Evolutionary conservation across 2,888 invertebrate genomes (phyloP).

Genomic region (Spodoptera picta): DNA sequence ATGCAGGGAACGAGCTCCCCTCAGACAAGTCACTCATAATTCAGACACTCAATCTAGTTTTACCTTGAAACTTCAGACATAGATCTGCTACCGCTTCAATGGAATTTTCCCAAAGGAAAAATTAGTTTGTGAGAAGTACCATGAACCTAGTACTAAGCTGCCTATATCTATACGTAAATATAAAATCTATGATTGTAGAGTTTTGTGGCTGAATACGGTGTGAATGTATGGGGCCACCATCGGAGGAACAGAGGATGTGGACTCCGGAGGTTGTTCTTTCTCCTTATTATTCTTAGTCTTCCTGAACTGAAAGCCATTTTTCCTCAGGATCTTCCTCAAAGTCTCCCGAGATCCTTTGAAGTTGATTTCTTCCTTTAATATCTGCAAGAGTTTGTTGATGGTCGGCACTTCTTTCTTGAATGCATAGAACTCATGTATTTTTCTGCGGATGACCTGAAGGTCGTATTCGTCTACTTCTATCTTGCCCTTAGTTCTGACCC

Average conservation of each 20-base stretch:
- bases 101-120: no score
- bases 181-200: conserved; percentile 72
- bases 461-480: conserved; percentile 85
- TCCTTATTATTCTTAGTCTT: conserved; percentile 84
- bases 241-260: conserved; percentile 74
- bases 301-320: conserved; percentile 84
- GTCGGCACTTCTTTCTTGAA: conserved; percentile 86
- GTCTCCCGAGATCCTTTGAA: conserved; percentile 85
- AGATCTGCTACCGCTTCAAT: no score
- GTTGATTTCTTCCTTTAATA: conserved; percentile 82
- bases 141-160: conserved; percentile 1
- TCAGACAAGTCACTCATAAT: no score
- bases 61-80: no score
- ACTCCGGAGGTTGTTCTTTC: conserved; percentile 74
- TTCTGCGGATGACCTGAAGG: conserved; percentile 80
- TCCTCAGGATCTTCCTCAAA: conserved; percentile 80
- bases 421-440: conserved; percentile 85
- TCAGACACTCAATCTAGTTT: no score
- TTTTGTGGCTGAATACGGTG: conserved; percentile 83
- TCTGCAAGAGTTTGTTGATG: conserved; percentile 82
- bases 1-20: no score
- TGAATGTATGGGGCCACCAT: conserved; percentile 83
- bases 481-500: conserved; percentile 82
- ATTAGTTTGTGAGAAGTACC: conserved; percentile 5
- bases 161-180: conserved; percentile 12